phyloP scores from a whole-genome alignment of 2,888 invertebrate species.

The Drosophila limbata region DNA sequence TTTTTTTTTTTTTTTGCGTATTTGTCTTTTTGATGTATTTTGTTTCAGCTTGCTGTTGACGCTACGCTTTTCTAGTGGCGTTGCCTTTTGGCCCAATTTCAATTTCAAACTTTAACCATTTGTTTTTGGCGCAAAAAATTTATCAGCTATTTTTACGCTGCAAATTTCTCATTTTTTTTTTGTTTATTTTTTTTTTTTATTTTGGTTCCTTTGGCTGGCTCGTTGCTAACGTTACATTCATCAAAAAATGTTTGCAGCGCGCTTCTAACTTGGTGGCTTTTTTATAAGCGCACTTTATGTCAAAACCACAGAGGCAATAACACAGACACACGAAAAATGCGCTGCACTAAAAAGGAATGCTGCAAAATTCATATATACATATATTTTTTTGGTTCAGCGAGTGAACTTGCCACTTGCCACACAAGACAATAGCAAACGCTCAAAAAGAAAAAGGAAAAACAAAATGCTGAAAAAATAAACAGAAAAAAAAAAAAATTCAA shows the following conservation, averaged over 20 bases:
- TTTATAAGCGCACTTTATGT: conserved; percentile 80
- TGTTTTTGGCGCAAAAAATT: conserved; percentile 68
- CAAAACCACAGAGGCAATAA: conserved; percentile 75
- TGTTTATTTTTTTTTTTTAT: conserved; percentile 2
- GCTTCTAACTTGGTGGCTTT: conserved; percentile 74
- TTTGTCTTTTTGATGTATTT: conserved; percentile 16
- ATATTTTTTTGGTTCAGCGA: conserved; percentile 21
- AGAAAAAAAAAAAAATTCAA: conserved; percentile 38
- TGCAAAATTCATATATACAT: conserved; percentile 29
- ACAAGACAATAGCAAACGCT: conserved; percentile 59
- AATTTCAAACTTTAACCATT: conserved; percentile 79
- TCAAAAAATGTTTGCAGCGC: conserved; percentile 73
- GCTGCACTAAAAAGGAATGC: conserved; percentile 57
- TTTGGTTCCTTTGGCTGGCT: conserved; percentile 30
- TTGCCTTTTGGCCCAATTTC: conserved; percentile 76
- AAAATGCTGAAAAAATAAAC: conserved; percentile 15
- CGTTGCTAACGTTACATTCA: conserved; percentile 68
- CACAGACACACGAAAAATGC: conserved; percentile 43
- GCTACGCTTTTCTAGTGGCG: conserved; percentile 31
- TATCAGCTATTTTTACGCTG: conserved; percentile 74
- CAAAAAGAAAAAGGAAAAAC: conserved; percentile 27
- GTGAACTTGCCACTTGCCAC: conserved; percentile 28
- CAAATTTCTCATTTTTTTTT: conserved; percentile 36
- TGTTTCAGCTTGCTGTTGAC: conserved; percentile 31
- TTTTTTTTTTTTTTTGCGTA: conserved; percentile 2